These are phyloP conservation scores for Halcyon senegalensis DNA, from an alignment of 2,113 vertebrate species.

Conservation along the genomic window DNA sequence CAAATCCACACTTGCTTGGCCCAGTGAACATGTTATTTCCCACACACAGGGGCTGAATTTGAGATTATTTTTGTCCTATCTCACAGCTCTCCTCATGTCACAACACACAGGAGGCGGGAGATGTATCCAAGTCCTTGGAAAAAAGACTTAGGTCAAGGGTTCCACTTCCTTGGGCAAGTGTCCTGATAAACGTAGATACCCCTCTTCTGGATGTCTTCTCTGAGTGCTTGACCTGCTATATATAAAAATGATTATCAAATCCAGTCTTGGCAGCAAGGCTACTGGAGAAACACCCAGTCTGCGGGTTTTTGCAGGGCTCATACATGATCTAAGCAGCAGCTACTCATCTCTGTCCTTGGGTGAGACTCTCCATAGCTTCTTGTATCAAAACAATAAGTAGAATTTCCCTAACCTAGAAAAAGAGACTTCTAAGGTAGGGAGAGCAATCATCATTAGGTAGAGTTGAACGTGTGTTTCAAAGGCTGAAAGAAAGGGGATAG, in stretches of 20 bases:
- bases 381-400: neutral
- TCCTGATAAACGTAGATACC: neutral
- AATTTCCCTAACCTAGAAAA: neutral
- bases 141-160: neutral
- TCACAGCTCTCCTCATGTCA: neutral
- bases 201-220: neutral
- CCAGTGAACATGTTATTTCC: neutral
- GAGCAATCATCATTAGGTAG: rapidly evolving
- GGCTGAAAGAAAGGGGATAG: neutral
- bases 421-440: neutral
- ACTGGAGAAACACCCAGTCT: neutral
- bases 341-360: neutral
- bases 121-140: neutral
- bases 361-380: neutral
- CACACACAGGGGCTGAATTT: neutral
- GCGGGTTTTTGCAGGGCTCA: neutral
- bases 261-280: neutral
- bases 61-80: neutral
- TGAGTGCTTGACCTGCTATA: neutral
- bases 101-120: neutral
- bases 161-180: neutral
- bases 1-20: neutral
- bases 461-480: neutral
- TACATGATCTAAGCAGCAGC: neutral
- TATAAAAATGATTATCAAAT: neutral